Conservation (phyloP, 2,797 vertebrate genomes). For the Tenualosa thibaudeaui region DNA sequence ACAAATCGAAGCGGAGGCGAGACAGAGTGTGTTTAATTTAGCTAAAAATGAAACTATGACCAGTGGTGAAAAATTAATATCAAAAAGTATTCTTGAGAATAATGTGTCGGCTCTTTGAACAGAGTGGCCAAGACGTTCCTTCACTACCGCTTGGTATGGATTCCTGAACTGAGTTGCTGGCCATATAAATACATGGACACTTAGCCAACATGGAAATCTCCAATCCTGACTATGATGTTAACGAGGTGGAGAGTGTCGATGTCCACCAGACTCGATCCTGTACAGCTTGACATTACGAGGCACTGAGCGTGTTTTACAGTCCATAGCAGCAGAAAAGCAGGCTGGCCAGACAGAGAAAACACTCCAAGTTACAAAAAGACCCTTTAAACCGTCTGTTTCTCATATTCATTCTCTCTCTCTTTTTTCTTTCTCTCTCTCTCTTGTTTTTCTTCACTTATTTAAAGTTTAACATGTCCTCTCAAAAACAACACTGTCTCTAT, state of each 20-base stretch:
- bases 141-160: background rate
- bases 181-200: background rate
- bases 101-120: constrained; percentile 5
- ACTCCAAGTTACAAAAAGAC: background rate
- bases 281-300: background rate
- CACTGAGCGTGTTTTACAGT: background rate
- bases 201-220: constrained; percentile 13
- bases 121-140: background rate
- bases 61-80: constrained; percentile 20
- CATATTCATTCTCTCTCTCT: background rate
- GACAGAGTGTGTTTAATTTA: constrained; percentile 22
- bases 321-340: background rate
- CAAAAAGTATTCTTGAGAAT: constrained; percentile 1
- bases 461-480: background rate
- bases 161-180: background rate
- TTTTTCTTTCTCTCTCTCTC: background rate
- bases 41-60: constrained; percentile 40
- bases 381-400: background rate
- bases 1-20: constrained; percentile 46
- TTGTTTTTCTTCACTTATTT: background rate
- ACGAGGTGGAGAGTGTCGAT: background rate
- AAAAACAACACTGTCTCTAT: constrained; percentile 14
- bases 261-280: background rate
- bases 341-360: background rate
- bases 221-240: background rate